Percentiles rank a stretch among this genome's conserved stretches.
These are phyloP conservation scores for Bombus soroeensis DNA, from an alignment of 1,140 invertebrate genomes.

Conservation along the genomic window DNA sequence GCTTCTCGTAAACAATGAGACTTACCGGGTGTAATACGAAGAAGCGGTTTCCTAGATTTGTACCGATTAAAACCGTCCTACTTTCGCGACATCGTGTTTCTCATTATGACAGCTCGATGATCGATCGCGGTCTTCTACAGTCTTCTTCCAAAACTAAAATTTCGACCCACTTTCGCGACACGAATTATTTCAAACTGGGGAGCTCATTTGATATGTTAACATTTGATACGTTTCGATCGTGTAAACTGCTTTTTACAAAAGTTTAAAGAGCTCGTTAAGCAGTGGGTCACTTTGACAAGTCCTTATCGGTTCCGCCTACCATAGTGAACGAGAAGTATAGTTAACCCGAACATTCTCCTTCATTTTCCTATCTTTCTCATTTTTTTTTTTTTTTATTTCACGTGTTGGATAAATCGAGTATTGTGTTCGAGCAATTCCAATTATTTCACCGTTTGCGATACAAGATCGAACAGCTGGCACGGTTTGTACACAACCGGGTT, in stretches of 20 bases:
- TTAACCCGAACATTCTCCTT: not conserved
- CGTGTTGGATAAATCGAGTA: conserved; percentile 11
- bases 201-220: too few species aligned
- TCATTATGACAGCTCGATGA: conserved; percentile 53
- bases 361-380: rapidly evolving
- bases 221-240: not conserved
- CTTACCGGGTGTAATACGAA: conserved; percentile 41
- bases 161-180: not conserved
- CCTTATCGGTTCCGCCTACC: not conserved
- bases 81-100: conserved; percentile 50
- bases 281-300: not conserved
- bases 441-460: conserved; percentile 31
- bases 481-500: conserved; percentile 19
- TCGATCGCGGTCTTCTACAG: conserved; percentile 40
- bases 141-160: not conserved
- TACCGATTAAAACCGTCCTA: conserved; percentile 64
- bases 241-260: not conserved
- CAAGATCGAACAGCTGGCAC: conserved; percentile 40
- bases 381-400: not conserved
- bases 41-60: conserved; percentile 44
- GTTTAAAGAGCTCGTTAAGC: not conserved
- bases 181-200: not conserved
- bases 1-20: conserved; percentile 38
- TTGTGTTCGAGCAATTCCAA: conserved; percentile 30
- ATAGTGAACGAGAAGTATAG: not conserved